Evolutionary conservation across 2,888 invertebrate genomes (phyloP), one percentile per base, ranked within the genome.

Genomic region (Yponomeuta malinellus): DNA sequence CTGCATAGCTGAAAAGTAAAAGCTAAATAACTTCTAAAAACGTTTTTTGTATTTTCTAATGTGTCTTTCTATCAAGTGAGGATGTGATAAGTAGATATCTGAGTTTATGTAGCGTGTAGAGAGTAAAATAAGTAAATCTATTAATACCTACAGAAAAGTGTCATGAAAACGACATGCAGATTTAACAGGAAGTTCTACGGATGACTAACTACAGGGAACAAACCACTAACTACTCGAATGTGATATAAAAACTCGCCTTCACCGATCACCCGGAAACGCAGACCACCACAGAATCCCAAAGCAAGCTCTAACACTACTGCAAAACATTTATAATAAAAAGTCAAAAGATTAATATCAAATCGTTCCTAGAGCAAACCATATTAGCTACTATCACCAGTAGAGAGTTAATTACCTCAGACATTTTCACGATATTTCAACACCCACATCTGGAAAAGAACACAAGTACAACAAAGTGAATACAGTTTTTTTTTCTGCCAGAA

Each of bases 381-480:
- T 85, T 87, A 86, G 82, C 88, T 90, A 90, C 90, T 85, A 86
- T 87, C 91, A 90, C 91, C 90, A 90, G 87, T 90, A 91, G 88
- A 83, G 87, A 91, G 90, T 91, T 91, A 92, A 91, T 92, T 92
- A 92, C 92, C 92, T 92, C 92, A 90, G 84, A 90, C 86, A 90
- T 89, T 90, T 87, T 91, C 90, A 88, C 91, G 90, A 91, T 82
- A 89, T 89, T 89, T 91, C 90, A 91, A 91, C 87, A 90, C 89
- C 92, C 91, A 90, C 83, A 92, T 90, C 92, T 92, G 92, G 85
- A 91, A 92, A 92, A 92, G 91, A 91, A 91, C 91, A 91, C 92
- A 92, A 92, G 91, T 92, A 92, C 92, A 92, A 92, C 91, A 91
- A 90, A 88, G 88, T 91, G 87, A 92, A 90, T 90, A 91, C 83